phyloP scores from a whole-genome alignment of 2,888 invertebrate genomes.

The Drosophila mercatorum region DNA sequence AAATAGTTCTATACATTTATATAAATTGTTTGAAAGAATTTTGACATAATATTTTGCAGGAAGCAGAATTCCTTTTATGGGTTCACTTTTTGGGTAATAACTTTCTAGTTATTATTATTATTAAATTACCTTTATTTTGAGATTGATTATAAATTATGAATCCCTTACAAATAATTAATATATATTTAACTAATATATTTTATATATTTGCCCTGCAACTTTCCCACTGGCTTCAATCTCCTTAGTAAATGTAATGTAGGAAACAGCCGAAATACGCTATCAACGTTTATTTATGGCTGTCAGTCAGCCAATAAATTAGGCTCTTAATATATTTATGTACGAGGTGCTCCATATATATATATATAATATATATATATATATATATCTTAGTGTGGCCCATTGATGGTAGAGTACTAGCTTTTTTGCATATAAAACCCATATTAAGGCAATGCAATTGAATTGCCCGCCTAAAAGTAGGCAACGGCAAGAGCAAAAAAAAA shows the following conservation, averaged over 20 bases:
- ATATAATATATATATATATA: no score
- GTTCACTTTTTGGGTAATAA: no score
- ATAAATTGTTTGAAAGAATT: no score
- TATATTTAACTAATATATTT: background rate
- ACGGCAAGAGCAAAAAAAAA: constrained; percentile 33
- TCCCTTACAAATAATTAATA: background rate
- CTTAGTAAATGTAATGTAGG: background rate
- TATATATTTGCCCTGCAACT: background rate
- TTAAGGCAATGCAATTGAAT: constrained; percentile 63
- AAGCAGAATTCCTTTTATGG: no score
- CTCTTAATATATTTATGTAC: constrained; percentile 17
- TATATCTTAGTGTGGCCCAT: background rate
- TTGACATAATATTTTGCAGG: no score
- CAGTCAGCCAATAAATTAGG: constrained; percentile 44
- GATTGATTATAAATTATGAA: no score
- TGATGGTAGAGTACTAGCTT: constrained; percentile 30
- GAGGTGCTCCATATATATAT: background rate
- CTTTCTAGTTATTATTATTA: no score
- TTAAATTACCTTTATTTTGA: no score
- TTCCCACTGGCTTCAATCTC: background rate
- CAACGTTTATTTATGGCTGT: constrained; percentile 18
- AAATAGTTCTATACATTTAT: no score
- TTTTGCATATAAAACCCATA: constrained; percentile 65
- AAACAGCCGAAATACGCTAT: constrained; percentile 6
- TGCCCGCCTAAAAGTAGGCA: constrained; percentile 59